Conservation (phyloP, 2,888 invertebrate genomes). For the Dynastes tityus region DNA sequence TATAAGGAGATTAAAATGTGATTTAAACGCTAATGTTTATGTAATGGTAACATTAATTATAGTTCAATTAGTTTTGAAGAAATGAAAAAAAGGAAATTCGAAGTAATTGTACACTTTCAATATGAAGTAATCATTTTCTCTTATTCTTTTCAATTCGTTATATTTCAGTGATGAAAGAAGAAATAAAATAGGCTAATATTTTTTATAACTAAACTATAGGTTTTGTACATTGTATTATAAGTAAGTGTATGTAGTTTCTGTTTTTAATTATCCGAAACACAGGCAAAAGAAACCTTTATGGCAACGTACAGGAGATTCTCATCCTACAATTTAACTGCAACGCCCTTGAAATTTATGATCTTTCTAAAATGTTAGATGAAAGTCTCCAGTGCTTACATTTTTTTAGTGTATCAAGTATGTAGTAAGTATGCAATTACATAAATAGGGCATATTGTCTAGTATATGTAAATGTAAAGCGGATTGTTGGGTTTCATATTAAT, state of each 20-base stretch:
- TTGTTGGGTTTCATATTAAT: slow-evolving; percentile 60
- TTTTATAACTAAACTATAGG: slow-evolving; percentile 67
- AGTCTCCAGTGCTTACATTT: neutral
- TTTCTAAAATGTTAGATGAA: neutral
- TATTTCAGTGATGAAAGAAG: slow-evolving; percentile 45
- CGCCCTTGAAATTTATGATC: neutral
- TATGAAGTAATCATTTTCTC: slow-evolving; percentile 21
- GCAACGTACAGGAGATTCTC: neutral
- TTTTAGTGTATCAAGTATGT: slow-evolving; percentile 41
- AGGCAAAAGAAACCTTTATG: neutral
- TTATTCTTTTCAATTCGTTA: slow-evolving; percentile 40
- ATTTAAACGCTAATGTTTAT: slow-evolving; percentile 53
- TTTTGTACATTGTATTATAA: slow-evolving; percentile 71
- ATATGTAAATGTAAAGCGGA: slow-evolving; percentile 58
- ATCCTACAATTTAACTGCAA: neutral
- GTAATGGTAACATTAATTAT: slow-evolving; percentile 52
- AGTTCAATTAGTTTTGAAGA: slow-evolving; percentile 15
- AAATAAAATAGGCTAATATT: slow-evolving; percentile 65
- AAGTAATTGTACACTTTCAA: slow-evolving; percentile 56
- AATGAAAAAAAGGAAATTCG: slow-evolving; percentile 43
- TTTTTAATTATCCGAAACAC: slow-evolving; percentile 4
- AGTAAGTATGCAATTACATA: slow-evolving; percentile 47
- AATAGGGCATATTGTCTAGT: slow-evolving; percentile 59
- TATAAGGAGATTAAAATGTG: slow-evolving; percentile 57
- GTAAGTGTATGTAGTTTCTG: slow-evolving; percentile 60